phyloP scores from a whole-genome alignment of 1,140 invertebrate species.

The Drosophila sulfurigaster region DNA sequence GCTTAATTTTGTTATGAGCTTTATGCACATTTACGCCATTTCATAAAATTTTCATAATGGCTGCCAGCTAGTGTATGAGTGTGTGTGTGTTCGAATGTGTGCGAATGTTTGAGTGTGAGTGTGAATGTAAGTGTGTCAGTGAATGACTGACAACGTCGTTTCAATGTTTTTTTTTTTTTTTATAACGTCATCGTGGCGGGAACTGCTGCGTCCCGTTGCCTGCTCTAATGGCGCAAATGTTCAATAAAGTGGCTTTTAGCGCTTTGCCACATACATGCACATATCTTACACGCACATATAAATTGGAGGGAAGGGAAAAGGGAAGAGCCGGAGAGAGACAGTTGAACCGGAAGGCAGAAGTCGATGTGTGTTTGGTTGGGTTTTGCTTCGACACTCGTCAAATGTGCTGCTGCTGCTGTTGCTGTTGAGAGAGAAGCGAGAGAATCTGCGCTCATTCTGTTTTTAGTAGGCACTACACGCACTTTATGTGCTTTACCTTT shows the following conservation, averaged over 20 bases:
- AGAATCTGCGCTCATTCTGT: constrained; percentile 57
- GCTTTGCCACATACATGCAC: constrained; percentile 35
- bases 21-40: constrained; percentile 79
- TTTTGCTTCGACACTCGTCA: constrained; percentile 30
- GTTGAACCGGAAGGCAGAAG: constrained; percentile 41
- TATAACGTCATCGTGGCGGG: constrained; percentile 63
- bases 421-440: not conserved
- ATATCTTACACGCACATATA: constrained; percentile 11
- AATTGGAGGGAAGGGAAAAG: not conserved
- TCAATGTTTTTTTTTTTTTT: constrained; percentile 47
- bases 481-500: constrained; percentile 58
- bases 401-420: constrained; percentile 13
- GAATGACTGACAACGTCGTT: constrained; percentile 75
- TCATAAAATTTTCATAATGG: constrained; percentile 82
- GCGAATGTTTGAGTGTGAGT: constrained; percentile 1
- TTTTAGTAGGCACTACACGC: constrained; percentile 60
- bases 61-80: constrained; percentile 19
- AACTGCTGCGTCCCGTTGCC: constrained; percentile 46
- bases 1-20: constrained; percentile 76
- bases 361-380: constrained; percentile 37
- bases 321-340: not conserved
- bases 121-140: constrained; percentile 27
- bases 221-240: constrained; percentile 78
- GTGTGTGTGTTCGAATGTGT: not conserved
- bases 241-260: constrained; percentile 83